A percentile compares a stretch with the other conserved stretches of the same genome.
phyloP scores from a whole-genome alignment of 2,888 invertebrate species.

The Orthonychiurus folsomi region DNA sequence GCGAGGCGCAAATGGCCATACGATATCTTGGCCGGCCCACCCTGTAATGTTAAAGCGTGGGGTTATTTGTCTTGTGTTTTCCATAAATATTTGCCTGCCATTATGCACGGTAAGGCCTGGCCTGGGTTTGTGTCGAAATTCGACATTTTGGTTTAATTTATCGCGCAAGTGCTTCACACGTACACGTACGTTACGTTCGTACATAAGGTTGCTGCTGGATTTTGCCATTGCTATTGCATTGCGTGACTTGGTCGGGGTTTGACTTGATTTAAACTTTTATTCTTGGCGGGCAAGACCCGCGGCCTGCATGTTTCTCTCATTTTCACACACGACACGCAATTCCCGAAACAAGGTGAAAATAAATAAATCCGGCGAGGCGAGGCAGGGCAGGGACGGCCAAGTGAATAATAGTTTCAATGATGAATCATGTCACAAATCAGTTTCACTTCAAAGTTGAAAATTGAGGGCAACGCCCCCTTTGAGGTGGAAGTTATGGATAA shows the following conservation, averaged over 20 bases:
- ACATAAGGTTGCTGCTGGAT: background rate
- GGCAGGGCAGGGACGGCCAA: background rate
- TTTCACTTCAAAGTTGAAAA: background rate
- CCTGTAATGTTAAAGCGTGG: too few species aligned
- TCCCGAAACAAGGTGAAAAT: background rate
- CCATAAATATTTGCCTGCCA: background rate
- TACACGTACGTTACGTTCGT: background rate
- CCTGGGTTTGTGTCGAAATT: background rate
- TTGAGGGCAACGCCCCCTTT: background rate
- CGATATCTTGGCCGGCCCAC: background rate
- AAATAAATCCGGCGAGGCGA: background rate
- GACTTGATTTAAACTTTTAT: conserved; percentile 1
- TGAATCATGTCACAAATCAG: conserved; percentile 1
- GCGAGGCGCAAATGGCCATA: background rate
- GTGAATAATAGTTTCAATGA: background rate
- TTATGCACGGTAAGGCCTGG: background rate
- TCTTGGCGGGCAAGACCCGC: background rate
- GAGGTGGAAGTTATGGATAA: too few species aligned
- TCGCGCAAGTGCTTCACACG: background rate
- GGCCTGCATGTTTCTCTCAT: background rate
- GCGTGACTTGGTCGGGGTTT: background rate
- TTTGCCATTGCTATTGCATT: background rate
- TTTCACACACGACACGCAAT: too few species aligned
- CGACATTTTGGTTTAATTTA: background rate
- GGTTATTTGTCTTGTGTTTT: too few species aligned